phyloP scores from a whole-genome alignment of 2,797 vertebrate genomes.

The Cirrhinus molitorella region DNA sequence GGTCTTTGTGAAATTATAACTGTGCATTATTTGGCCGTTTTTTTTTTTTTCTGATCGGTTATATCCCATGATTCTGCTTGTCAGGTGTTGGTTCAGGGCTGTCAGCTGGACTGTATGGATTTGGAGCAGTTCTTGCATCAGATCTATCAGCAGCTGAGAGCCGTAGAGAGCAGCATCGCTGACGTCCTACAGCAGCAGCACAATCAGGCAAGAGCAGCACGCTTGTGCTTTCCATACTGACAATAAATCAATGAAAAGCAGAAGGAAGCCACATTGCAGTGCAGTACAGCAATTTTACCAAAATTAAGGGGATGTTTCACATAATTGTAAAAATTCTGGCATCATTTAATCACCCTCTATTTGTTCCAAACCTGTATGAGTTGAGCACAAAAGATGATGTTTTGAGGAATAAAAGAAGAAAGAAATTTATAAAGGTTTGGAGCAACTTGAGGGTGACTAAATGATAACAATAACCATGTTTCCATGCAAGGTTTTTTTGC shows the following conservation, averaged over 20 bases:
- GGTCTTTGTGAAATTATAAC: neutral
- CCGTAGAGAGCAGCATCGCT: constrained; percentile 95
- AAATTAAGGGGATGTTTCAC: neutral
- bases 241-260: neutral
- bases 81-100: constrained; percentile 96
- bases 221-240: constrained; percentile 39
- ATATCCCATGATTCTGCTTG: neutral
- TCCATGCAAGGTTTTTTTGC: too few species aligned
- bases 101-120: constrained; percentile 87
- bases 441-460: neutral
- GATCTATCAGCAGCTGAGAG: constrained; percentile 90
- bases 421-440: neutral
- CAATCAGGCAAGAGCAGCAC: constrained; percentile 75
- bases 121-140: constrained; percentile 87
- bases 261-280: neutral
- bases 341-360: neutral
- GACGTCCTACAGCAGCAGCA: constrained; percentile 92
- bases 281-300: neutral
- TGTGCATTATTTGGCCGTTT: neutral
- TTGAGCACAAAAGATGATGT: neutral
- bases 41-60: neutral
- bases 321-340: neutral
- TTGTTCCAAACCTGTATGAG: neutral
- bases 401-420: neutral
- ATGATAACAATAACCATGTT: neutral